These are phyloP conservation scores for Dysidea cf. avara DNA, from an alignment of 37 sponge, comb jelly and placozoan species.

Conservation along the genomic window DNA sequence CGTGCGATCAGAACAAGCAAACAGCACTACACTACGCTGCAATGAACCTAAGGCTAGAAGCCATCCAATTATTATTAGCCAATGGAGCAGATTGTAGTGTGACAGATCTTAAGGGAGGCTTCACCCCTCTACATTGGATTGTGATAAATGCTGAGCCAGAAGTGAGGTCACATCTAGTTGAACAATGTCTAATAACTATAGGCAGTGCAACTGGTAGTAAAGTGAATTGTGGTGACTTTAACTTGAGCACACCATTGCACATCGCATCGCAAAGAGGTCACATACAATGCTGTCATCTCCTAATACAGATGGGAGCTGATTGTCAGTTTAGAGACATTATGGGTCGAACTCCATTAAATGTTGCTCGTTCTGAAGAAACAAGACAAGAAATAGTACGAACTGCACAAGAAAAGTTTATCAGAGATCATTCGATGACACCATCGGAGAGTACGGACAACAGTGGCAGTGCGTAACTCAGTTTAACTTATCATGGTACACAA, in stretches of 20 bases:
- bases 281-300: slow-evolving; percentile 25
- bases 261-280: slow-evolving; percentile 61
- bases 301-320: slow-evolving; percentile 61
- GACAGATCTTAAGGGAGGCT: slow-evolving; percentile 62
- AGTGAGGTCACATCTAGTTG: slow-evolving; percentile 26
- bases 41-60: slow-evolving; percentile 54
- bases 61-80: slow-evolving; percentile 36
- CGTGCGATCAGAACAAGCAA: slow-evolving; percentile 46
- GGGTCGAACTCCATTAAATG: slow-evolving; percentile 38
- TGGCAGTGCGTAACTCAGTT: not conserved
- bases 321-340: slow-evolving; percentile 37
- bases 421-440: not conserved
- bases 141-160: slow-evolving; percentile 48
- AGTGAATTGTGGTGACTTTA: slow-evolving; percentile 52
- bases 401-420: too few species aligned
- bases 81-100: slow-evolving; percentile 46
- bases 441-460: not conserved
- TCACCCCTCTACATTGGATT: slow-evolving; percentile 64
- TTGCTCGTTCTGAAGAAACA: slow-evolving; percentile 39
- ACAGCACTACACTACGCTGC: slow-evolving; percentile 71
- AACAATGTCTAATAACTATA: slow-evolving; percentile 34
- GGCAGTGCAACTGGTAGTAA: slow-evolving; percentile 47
- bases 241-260: slow-evolving; percentile 63
- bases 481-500: not conserved
- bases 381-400: too few species aligned